These are phyloP conservation scores for Pangasius macronema DNA, from an alignment of 2,797 vertebrate species.

Conservation along the genomic window DNA sequence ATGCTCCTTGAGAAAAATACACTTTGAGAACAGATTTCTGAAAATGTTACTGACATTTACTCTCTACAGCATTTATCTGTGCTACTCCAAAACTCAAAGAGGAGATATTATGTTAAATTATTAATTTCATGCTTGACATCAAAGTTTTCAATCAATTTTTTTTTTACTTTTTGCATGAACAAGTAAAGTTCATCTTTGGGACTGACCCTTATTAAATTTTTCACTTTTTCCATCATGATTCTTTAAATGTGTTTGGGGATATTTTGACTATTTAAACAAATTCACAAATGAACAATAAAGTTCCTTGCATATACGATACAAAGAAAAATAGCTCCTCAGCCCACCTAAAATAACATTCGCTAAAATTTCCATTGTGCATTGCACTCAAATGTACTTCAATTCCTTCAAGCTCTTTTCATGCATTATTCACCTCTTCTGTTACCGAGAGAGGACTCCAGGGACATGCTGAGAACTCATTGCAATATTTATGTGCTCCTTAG, in stretches of 20 bases:
- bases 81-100: constrained; percentile 32
- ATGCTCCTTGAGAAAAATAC: constrained; percentile 59
- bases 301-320: constrained; percentile 5
- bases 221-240: not conserved
- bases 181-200: constrained; percentile 15
- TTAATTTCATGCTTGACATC: constrained; percentile 55
- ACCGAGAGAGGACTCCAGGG: constrained; percentile 73
- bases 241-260: constrained; percentile 12
- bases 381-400: constrained; percentile 73
- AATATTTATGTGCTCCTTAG: constrained; percentile 76
- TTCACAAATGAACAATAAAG: constrained; percentile 25
- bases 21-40: constrained; percentile 51
- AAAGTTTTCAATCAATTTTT: constrained; percentile 39
- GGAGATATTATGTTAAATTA: constrained; percentile 45
- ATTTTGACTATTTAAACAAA: constrained; percentile 17
- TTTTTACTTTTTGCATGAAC: constrained; percentile 26
- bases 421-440: constrained; percentile 77
- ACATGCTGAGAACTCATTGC: constrained; percentile 73
- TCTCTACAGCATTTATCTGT: constrained; percentile 46
- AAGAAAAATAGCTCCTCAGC: constrained; percentile 15
- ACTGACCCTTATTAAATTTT: not conserved
- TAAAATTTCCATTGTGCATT: constrained; percentile 68
- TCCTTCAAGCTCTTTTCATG: constrained; percentile 70
- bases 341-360: constrained; percentile 35
- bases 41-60: constrained; percentile 50